Evolutionary conservation across 2,113 vertebrate genomes (phyloP), one percentile per base, ranked within the genome.

Genomic region (Myotis davidii): DNA sequence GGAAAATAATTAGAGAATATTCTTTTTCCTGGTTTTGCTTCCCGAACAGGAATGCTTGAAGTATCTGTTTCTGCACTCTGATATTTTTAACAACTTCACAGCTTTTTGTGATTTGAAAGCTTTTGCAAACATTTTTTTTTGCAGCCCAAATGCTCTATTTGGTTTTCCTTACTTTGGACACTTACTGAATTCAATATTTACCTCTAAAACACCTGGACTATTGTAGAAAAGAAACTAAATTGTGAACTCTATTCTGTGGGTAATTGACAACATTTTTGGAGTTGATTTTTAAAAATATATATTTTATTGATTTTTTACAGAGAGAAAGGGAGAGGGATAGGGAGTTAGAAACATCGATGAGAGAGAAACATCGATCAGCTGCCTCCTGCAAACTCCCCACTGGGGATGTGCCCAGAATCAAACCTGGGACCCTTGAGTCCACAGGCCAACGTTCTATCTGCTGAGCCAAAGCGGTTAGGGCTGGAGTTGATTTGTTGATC

Each of bases 31-130:
- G 21, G 12, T 52, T 82, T 92, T 94, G 50, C 32, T 94, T 90
- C 48, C 29, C 17, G 52, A 77, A 29, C 16, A 61, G 32, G 32
- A 95, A 65, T 90, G 16, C 32, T 72, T 86, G 29, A 83, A 52
- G 6, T 88, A 27, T 54, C 65, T 77, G 18, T 67, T 86, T 97
- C 50, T 96, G 50, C 34, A 82, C 54, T 93, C 39, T 91, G 64
- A 39, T 91, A 85, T 85, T 88, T 91, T 94, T 82, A 86, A 73
- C 20, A 95, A 25, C 42, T 79, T 94, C 69, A 64, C 25, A 45
- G 32, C 86, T 83, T 94, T 29, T 92, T 87, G 39, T 84, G 32
- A 61, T 79, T 42, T 92, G 42, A 90, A 93, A 96, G 59, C 84
- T 70, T 78, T 64, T 85, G 6, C 77, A 86, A 93, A 14, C 6